Evolutionary conservation across 2,113 vertebrate genomes (phyloP), one percentile per base, ranked within the genome.

Genomic region (Bufo gargarizans): DNA sequence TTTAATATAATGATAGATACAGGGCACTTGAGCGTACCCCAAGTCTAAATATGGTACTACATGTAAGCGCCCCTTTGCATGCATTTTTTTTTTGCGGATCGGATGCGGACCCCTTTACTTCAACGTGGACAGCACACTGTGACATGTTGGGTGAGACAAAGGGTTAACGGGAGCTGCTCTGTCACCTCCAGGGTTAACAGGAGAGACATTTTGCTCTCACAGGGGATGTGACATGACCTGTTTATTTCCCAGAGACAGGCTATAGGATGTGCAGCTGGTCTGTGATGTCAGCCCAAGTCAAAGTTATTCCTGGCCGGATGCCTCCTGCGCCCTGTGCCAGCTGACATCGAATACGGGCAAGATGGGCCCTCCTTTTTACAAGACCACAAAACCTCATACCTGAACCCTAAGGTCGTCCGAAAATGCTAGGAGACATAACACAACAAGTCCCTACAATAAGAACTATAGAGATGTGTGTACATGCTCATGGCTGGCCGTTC

Each of bases 251-350:
- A 43, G 69, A 71, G 86, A 76, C 72, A 43, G 86, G 33, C 67
- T 88, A 88, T 82, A 67, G 87, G 81, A 88, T 77, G 71, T 65
- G 87, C 81, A 88, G 87, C 87, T 88, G 81, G 87, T 56, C 72
- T 53, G 81, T 77, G 81, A 88, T 88, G 87, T 88, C 86, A 88
- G 86, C 71, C 56, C 69, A 59, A 88, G 79, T 63, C 71, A 88
- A 69, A 83, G 87, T 84, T 88, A 88, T 88, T 88, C 55, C 87
- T 88, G 87, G 80, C 71, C 49, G 61, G 81, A 45, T 84, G 87
- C 87, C 87, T 77, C 14, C 47, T 72, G 43, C 45, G 55, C 7
- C 43, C 22, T 55, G 80, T 88, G 87, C 87, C 81, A 88, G 82
- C 47, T 77, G 87, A 88, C 71, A 83, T 22, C 43, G 79, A 49